These are phyloP conservation scores for Beris morrisii DNA, from an alignment of 2,888 invertebrate genomes.

Conservation along the genomic window DNA sequence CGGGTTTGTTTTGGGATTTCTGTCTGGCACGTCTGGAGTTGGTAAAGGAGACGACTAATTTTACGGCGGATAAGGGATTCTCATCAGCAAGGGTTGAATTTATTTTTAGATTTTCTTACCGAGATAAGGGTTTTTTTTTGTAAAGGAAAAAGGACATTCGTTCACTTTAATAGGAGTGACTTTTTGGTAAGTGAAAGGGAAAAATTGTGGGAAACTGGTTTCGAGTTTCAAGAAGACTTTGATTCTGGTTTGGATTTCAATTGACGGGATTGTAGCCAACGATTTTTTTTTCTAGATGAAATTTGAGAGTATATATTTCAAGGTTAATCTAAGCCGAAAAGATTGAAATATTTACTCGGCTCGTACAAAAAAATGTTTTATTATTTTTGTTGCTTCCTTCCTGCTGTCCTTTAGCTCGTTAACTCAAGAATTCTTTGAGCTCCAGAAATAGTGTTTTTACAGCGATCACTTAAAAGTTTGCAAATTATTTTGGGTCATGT, in stretches of 20 bases:
- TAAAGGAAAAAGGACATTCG: conserved; percentile 20
- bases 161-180: conserved; percentile 8
- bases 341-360: no score
- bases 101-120: conserved; percentile 19
- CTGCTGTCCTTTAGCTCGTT: no score
- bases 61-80: conserved; percentile 14
- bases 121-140: background rate
- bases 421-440: no score
- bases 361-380: no score
- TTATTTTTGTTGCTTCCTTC: no score
- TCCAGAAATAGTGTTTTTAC: no score
- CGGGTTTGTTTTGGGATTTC: conserved; percentile 8
- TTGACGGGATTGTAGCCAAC: no score
- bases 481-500: no score
- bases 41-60: conserved; percentile 3
- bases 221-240: conserved; percentile 16
- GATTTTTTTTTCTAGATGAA: no score
- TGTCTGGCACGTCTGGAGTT: conserved; percentile 12
- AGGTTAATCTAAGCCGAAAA: no score
- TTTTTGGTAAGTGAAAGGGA: background rate
- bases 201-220: conserved; percentile 20
- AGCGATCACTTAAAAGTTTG: no score
- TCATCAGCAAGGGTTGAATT: conserved; percentile 26
- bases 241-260: background rate
- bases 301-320: no score